phyloP scores from a whole-genome alignment of 2,797 vertebrate species.

The Amniataba percoides region DNA sequence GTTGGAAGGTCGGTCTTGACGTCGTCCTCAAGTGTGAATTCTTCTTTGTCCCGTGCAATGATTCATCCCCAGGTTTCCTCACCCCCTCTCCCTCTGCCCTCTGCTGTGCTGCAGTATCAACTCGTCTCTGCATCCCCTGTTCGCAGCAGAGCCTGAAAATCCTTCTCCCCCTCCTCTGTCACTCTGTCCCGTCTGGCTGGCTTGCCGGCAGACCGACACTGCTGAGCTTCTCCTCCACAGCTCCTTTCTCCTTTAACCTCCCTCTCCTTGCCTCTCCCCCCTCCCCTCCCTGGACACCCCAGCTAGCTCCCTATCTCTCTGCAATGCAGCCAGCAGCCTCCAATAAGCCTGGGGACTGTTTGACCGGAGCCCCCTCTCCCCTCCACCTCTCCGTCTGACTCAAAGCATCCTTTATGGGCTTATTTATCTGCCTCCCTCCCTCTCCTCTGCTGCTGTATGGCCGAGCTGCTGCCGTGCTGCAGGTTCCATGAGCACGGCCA shows the following conservation, averaged over 20 bases:
- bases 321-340: constrained; percentile 84
- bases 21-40: constrained; percentile 9
- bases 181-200: constrained; percentile 36
- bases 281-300: constrained; percentile 47
- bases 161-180: constrained; percentile 45
- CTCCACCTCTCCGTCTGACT: constrained; percentile 71
- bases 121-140: constrained; percentile 56
- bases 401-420: constrained; percentile 86
- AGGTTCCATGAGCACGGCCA: constrained; percentile 56
- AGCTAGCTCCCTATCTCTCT: constrained; percentile 67
- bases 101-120: constrained; percentile 69
- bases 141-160: constrained; percentile 50
- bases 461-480: constrained; percentile 77
- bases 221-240: constrained; percentile 52
- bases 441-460: constrained; percentile 33
- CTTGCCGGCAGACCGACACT: constrained; percentile 46
- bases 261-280: constrained; percentile 5
- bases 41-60: constrained; percentile 13
- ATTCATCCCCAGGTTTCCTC: constrained; percentile 5
- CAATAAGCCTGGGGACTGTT: constrained; percentile 79
- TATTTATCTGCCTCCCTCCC: constrained; percentile 80
- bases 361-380: constrained; percentile 68
- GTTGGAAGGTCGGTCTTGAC: not conserved
- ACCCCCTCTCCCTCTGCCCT: constrained; percentile 22
- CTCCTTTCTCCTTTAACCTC: constrained; percentile 40